Conservation (phyloP, 2,888 invertebrate genomes). For the Auanema sp. region DNA sequence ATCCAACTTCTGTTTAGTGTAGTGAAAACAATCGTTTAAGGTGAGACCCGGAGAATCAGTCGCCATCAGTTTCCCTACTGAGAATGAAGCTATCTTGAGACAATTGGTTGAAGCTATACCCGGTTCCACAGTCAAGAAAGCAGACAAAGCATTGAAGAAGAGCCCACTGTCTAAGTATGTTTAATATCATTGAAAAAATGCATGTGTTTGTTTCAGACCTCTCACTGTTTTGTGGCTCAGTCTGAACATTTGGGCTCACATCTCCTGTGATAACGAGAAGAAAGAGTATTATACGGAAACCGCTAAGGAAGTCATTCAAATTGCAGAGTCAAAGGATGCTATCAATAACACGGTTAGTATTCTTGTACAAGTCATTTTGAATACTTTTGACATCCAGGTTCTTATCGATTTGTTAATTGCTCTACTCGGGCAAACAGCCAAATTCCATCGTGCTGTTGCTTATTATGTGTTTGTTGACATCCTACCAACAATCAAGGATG, state of each 20-base stretch:
- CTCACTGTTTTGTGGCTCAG: slow-evolving; percentile 34
- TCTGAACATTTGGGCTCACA: slow-evolving; percentile 28
- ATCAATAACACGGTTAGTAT: slow-evolving; percentile 15
- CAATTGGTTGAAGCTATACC: slow-evolving; percentile 27
- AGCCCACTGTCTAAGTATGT: background rate
- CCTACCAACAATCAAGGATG: slow-evolving; percentile 24
- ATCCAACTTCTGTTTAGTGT: background rate
- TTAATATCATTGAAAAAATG: slow-evolving; percentile 3
- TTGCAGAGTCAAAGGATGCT: slow-evolving; percentile 19
- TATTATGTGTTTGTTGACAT: slow-evolving; percentile 34
- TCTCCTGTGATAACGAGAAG: slow-evolving; percentile 22
- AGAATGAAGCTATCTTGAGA: slow-evolving; percentile 36
- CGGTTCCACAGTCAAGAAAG: slow-evolving; percentile 25
- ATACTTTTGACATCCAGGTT: slow-evolving; percentile 19
- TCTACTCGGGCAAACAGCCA: slow-evolving; percentile 34
- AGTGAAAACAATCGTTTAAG: slow-evolving; percentile 3
- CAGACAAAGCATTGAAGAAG: slow-evolving; percentile 3
- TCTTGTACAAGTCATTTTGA: background rate
- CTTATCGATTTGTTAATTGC: slow-evolving; percentile 43
- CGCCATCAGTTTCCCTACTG: slow-evolving; percentile 34
- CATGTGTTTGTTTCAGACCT: slow-evolving; percentile 17
- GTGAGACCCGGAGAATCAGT: slow-evolving; percentile 41
- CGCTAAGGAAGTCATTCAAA: slow-evolving; percentile 26
- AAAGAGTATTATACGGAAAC: slow-evolving; percentile 23
- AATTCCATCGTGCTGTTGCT: slow-evolving; percentile 32